phyloP scores from a whole-genome alignment of 2,797 vertebrate genomes.

The Pangasius krempfi region DNA sequence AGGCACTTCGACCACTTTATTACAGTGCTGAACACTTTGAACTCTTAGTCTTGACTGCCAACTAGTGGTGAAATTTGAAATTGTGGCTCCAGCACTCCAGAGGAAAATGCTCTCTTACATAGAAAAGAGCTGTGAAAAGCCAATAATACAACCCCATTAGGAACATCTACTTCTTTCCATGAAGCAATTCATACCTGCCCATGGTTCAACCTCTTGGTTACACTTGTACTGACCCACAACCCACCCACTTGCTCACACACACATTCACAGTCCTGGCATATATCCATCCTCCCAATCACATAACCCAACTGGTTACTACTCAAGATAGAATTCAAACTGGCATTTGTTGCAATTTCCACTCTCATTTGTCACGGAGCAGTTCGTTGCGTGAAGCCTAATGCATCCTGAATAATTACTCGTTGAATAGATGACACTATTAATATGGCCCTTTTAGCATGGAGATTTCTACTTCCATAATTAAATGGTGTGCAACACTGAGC shows the following conservation, averaged over 20 bases:
- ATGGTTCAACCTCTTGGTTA: neutral
- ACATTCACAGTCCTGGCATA: constrained; percentile 8
- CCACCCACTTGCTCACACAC: neutral
- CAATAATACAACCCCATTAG: neutral
- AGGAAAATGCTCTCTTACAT: neutral
- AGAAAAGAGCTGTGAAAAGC: neutral
- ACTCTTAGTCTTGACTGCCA: constrained; percentile 54
- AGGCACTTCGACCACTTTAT: neutral
- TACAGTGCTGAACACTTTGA: constrained; percentile 24
- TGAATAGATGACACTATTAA: constrained; percentile 55
- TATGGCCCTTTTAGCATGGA: constrained; percentile 50
- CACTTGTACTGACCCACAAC: neutral
- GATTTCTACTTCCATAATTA: constrained; percentile 56
- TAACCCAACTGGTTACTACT: constrained; percentile 28
- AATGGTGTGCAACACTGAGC: constrained; percentile 52
- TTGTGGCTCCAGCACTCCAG: constrained; percentile 14
- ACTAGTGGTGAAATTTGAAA: constrained; percentile 51
- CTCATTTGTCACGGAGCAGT: constrained; percentile 50
- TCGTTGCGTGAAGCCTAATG: constrained; percentile 47
- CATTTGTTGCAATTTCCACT: constrained; percentile 40
- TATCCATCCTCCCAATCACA: constrained; percentile 12
- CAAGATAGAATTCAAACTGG: constrained; percentile 31
- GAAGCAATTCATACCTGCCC: neutral
- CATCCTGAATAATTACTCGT: constrained; percentile 53
- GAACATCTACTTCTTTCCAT: constrained; percentile 17